phyloP scores from a whole-genome alignment of 2,113 vertebrate species.

The Misgurnus anguillicaudatus region DNA sequence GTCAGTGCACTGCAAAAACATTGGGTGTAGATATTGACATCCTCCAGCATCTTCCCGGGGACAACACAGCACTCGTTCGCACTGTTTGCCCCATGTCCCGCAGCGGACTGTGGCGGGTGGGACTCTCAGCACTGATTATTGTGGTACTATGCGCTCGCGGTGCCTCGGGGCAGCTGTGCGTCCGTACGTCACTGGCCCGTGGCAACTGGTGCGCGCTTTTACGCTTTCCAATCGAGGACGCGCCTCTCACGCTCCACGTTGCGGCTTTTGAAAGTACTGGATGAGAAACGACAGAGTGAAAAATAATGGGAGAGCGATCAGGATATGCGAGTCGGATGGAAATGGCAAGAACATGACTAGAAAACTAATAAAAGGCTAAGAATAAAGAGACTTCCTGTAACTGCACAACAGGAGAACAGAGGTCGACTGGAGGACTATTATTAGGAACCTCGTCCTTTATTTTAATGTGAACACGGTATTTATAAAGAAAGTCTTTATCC shows the following conservation, averaged over 20 bases:
- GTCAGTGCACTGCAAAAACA: slow-evolving; percentile 24
- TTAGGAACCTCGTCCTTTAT: background rate
- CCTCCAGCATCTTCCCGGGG: slow-evolving; percentile 3
- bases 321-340: background rate
- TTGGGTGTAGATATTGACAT: slow-evolving; percentile 17
- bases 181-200: slow-evolving; percentile 39
- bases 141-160: slow-evolving; percentile 28
- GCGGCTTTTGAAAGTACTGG: background rate
- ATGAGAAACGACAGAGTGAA: background rate
- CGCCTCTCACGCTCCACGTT: background rate
- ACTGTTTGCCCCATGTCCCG: slow-evolving; percentile 36
- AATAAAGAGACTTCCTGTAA: slow-evolving; percentile 3
- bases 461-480: background rate
- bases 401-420: background rate
- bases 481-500: no score
- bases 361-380: slow-evolving; percentile 11
- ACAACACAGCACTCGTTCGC: slow-evolving; percentile 4
- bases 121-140: slow-evolving; percentile 17
- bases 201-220: slow-evolving; percentile 46
- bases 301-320: background rate
- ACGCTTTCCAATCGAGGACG: slow-evolving; percentile 25
- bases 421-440: background rate
- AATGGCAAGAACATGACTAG: slow-evolving; percentile 30
- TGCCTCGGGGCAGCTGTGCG: slow-evolving; percentile 29
- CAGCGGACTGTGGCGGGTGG: slow-evolving; percentile 1